These are phyloP conservation scores for Phalloptychus januarius DNA, from an alignment of 2,797 vertebrate species.

Conservation along the genomic window DNA sequence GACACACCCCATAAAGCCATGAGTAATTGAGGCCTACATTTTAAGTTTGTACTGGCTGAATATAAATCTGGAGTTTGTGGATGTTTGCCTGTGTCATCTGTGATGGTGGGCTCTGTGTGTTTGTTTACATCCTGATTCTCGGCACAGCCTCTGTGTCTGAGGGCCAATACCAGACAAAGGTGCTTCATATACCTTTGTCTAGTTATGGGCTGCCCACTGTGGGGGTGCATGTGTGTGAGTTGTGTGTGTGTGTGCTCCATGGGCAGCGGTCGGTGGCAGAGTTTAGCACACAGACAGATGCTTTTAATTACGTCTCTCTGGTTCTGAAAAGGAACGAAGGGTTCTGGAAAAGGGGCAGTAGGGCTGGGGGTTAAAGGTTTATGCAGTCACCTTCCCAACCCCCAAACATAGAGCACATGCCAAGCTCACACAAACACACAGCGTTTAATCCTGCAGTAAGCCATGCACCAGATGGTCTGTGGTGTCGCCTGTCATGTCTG, in stretches of 20 bases:
- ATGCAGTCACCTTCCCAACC: conserved; percentile 60
- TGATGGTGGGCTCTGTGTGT: conserved; percentile 18
- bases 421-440: conserved; percentile 26
- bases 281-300: conserved; percentile 70
- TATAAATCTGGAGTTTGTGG: conserved; percentile 7
- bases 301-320: conserved; percentile 76
- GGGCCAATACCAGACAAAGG: conserved; percentile 23
- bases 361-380: conserved; percentile 75
- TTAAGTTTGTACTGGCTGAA: background rate
- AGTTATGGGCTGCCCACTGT: conserved; percentile 1
- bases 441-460: conserved; percentile 73
- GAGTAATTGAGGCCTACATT: conserved; percentile 11
- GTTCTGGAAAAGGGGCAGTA: conserved; percentile 46
- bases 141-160: conserved; percentile 27
- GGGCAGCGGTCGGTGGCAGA: conserved; percentile 46
- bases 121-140: conserved; percentile 43
- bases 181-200: conserved; percentile 6
- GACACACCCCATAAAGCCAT: conserved; percentile 24
- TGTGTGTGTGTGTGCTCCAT: conserved; percentile 40
- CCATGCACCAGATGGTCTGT: conserved; percentile 77
- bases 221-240: conserved; percentile 18
- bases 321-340: conserved; percentile 48
- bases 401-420: conserved; percentile 32
- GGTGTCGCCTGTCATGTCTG: conserved; percentile 69
- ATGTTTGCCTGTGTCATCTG: conserved; percentile 14